Evolutionary conservation across 1,140 invertebrate species (phyloP), one percentile per base, ranked within the genome.

Genomic region (Condylostylus longicornis): DNA sequence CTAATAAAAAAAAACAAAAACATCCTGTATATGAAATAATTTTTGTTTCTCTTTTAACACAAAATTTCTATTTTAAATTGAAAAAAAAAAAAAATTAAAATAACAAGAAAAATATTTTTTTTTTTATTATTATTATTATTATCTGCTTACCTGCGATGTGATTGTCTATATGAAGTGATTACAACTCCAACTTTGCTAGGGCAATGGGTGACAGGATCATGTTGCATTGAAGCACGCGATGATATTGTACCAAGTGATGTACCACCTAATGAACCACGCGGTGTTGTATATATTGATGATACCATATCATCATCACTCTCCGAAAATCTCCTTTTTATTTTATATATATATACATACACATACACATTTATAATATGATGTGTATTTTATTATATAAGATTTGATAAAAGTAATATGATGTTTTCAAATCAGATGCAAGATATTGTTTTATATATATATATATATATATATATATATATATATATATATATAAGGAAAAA

Each of bases 81-180:
- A n/a, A n/a, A n/a, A n/a, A n/a, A n/a, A n/a, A n/a, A n/a, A n/a
- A n/a, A n/a, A n/a, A n/a, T n/a, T n/a, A n/a, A n/a, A n/a, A n/a
- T n/a, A n/a, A n/a, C n/a, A n/a, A n/a, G n/a, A n/a, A n/a, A n/a
- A n/a, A n/a, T n/a, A n/a, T n/a, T n/a, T n/a, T n/a, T n/a, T n/a
- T n/a, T n/a, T n/a, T n/a, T n/a, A n/a, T n/a, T n/a, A n/a, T n/a
- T n/a, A n/a, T n/a, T n/a, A n/a, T n/a, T n/a, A n/a, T n/a, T n/a
- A n/a, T n/a, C n/a, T 7, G 13, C 52, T 59, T 67, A 89, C 82
- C 87, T 82, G 62, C 88, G 61, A 49, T 89, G 82, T 2, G 86
- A 89, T 53, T 86, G 80, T 29, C 88, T 64, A 48, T 83, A 89
- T 18, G 85, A 90, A 1, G 87, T 93, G n/a, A 94, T 86, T 9